Evolutionary conservation across 2,113 vertebrate species (phyloP).

Genomic region (Eptesicus fuscus): DNA sequence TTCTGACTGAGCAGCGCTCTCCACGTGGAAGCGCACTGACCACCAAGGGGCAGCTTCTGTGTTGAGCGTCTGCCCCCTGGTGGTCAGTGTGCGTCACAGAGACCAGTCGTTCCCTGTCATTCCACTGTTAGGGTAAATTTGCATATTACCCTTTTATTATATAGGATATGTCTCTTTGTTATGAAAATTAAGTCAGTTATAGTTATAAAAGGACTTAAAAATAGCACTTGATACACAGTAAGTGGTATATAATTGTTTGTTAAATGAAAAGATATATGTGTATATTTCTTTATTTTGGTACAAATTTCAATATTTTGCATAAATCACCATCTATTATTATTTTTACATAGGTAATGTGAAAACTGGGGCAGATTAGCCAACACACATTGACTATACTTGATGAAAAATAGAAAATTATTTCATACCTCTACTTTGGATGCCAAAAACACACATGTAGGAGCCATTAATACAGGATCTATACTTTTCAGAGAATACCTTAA

Average conservation of each 20-base stretch:
- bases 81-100: too few relatives aligned
- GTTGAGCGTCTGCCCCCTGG: too few relatives aligned
- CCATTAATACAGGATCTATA: constrained; percentile 99
- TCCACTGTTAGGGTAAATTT: too few relatives aligned
- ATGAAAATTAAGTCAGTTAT: neutral
- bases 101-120: too few relatives aligned
- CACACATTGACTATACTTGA: neutral
- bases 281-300: neutral
- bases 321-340: neutral
- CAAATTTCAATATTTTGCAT: constrained; percentile 15
- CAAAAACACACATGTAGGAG: constrained; percentile 99
- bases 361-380: neutral
- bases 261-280: neutral
- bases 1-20: too few relatives aligned
- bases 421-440: constrained; percentile 99
- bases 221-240: neutral
- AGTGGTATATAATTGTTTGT: neutral
- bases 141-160: too few relatives aligned
- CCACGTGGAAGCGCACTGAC: too few relatives aligned
- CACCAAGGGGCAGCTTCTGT: too few relatives aligned
- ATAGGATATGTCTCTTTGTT: neutral
- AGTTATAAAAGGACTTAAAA: constrained; percentile 17
- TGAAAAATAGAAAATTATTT: constrained; percentile 73
- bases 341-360: constrained; percentile 6
- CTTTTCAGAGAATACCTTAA: constrained; percentile 98